Conservation (phyloP, 2,888 invertebrate genomes). For the Linyphia triangularis region DNA sequence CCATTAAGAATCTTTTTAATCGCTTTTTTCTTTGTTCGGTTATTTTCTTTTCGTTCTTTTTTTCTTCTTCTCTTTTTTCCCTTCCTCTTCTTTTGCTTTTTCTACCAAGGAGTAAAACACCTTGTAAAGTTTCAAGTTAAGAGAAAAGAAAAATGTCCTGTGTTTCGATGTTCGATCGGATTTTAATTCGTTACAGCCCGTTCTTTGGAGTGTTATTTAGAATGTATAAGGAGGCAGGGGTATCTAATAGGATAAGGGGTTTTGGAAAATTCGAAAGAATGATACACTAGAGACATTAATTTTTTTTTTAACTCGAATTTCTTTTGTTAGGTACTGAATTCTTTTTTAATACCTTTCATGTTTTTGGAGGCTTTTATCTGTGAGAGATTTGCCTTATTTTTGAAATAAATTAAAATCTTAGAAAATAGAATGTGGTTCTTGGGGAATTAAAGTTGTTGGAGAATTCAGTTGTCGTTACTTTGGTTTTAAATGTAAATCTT, state of each 20-base stretch:
- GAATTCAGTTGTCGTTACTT: background rate
- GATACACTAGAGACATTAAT: background rate
- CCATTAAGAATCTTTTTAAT: constrained; percentile 33
- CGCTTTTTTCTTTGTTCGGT: background rate
- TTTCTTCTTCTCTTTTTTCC: background rate
- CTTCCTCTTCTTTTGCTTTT: background rate
- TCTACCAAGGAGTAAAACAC: background rate
- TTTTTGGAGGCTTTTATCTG: background rate
- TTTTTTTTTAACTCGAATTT: background rate
- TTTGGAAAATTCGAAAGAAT: constrained; percentile 2
- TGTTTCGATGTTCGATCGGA: background rate
- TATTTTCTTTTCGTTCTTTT: background rate
- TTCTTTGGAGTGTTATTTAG: background rate
- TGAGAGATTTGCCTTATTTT: background rate
- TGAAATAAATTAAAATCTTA: background rate
- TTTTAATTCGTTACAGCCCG: background rate
- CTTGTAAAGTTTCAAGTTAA: background rate
- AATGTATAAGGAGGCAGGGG: background rate
- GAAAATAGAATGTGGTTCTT: background rate
- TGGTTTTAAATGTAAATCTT: too few species aligned
- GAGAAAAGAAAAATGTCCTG: background rate
- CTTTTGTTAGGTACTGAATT: background rate
- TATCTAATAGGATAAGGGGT: background rate
- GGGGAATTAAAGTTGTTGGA: background rate
- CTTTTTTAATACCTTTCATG: background rate